Evolutionary conservation across 2,888 invertebrate species (phyloP).

Genomic region (Drosophila hamatofila): DNA sequence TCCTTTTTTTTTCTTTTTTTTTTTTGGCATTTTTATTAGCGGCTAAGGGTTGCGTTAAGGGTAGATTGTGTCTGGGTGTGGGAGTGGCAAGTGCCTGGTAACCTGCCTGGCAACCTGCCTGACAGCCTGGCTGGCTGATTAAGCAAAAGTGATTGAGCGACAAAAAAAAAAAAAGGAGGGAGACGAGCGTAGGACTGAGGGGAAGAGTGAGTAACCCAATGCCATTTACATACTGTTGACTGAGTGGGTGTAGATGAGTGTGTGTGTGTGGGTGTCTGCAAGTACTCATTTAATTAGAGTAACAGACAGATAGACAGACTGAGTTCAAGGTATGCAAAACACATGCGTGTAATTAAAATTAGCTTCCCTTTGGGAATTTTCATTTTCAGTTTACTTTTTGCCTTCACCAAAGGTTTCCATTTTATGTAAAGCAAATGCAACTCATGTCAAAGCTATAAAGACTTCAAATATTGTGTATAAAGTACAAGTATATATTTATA

Average conservation of each 20-base stretch:
- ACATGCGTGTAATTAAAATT: constrained; percentile 57
- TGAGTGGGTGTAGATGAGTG: not conserved
- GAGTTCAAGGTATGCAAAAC: constrained; percentile 32
- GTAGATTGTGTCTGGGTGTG: not conserved
- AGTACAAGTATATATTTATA: no score
- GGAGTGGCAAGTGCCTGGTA: constrained; percentile 21
- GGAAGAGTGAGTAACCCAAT: constrained; percentile 22
- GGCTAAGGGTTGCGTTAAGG: constrained; percentile 36
- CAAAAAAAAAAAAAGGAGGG: constrained; percentile 3
- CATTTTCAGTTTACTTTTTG: not conserved
- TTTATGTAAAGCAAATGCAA: constrained; percentile 17
- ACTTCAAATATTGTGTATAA: not conserved
- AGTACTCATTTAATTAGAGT: constrained; percentile 54
- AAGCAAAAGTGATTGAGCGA: constrained; percentile 73
- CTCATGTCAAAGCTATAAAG: not conserved
- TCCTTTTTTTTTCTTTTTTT: not conserved
- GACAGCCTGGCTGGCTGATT: constrained; percentile 63
- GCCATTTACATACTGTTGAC: constrained; percentile 33
- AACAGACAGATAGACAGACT: constrained; percentile 22
- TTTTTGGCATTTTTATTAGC: constrained; percentile 42
- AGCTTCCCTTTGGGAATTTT: constrained; percentile 26
- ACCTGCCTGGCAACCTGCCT: constrained; percentile 38
- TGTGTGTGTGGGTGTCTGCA: constrained; percentile 5
- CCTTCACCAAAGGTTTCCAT: constrained; percentile 11
- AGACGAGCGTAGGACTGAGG: not conserved